Conservation (phyloP, 2,113 vertebrate genomes). For the Echinops telfairi region DNA sequence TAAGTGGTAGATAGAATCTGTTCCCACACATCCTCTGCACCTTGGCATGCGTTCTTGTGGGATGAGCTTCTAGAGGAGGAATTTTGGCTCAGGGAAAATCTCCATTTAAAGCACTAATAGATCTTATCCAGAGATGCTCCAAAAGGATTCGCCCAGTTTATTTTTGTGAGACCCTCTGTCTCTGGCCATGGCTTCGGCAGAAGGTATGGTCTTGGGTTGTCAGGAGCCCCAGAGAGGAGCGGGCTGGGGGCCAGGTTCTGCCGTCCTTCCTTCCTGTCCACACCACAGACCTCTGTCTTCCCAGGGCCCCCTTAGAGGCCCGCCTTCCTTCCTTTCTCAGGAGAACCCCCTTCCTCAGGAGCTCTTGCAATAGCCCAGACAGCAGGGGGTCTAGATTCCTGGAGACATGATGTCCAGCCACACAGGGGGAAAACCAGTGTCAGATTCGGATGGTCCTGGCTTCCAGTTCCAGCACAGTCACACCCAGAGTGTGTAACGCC, state of each 20-base stretch:
- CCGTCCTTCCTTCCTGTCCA: not conserved
- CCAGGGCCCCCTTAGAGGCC: not conserved
- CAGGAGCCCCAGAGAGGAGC: not conserved
- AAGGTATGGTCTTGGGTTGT: not conserved
- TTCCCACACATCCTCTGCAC: not conserved
- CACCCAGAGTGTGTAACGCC: rapidly evolving
- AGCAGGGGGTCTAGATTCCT: no score
- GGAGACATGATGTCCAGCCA: not conserved
- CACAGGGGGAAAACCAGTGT: not conserved
- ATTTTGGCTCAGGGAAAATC: not conserved
- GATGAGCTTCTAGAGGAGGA: not conserved
- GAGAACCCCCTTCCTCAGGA: not conserved
- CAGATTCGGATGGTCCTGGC: not conserved
- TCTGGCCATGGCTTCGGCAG: not conserved
- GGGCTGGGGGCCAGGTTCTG: no score
- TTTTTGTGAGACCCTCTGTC: no score
- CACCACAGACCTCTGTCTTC: not conserved
- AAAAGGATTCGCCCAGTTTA: not conserved
- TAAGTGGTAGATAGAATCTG: not conserved
- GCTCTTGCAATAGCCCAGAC: not conserved
- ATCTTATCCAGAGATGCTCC: not conserved
- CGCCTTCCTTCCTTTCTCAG: not conserved
- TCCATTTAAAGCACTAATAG: not conserved
- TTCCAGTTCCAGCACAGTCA: not conserved
- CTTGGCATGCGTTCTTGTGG: not conserved